A percentile compares a stretch with the other conserved stretches of the same genome.
phyloP scores from a whole-genome alignment of 2,888 invertebrate genomes.

The Sminthurides aquaticus region DNA sequence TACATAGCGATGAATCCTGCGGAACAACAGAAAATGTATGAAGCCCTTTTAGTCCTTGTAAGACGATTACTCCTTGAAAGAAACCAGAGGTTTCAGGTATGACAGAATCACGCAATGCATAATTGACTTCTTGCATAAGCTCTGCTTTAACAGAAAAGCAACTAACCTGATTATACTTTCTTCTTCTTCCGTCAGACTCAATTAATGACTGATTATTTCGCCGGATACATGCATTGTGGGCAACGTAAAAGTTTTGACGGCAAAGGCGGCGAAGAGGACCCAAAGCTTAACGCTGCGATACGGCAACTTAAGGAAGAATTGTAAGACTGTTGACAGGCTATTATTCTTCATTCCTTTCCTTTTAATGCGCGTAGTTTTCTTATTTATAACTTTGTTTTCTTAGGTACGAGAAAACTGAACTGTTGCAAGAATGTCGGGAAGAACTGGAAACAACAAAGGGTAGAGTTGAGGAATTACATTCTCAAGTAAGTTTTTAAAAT shows the following conservation, averaged over 20 bases:
- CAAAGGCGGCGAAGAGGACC: slow-evolving; percentile 35
- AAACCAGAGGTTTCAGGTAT: slow-evolving; percentile 39
- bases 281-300: slow-evolving; percentile 32
- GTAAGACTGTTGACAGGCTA: slow-evolving; percentile 29
- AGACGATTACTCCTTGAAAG: slow-evolving; percentile 36
- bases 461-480: slow-evolving; percentile 34
- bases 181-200: slow-evolving; percentile 19
- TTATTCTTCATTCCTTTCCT: no score
- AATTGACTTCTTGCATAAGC: background rate
- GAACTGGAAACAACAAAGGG: slow-evolving; percentile 39
- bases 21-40: slow-evolving; percentile 40
- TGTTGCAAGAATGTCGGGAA: slow-evolving; percentile 43
- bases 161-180: background rate
- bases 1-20: slow-evolving; percentile 24
- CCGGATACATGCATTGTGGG: slow-evolving; percentile 40
- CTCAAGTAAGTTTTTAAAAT: slow-evolving; percentile 23
- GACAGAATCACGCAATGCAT: background rate
- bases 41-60: slow-evolving; percentile 33
- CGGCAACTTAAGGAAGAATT: slow-evolving; percentile 40
- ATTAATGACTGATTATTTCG: slow-evolving; percentile 38
- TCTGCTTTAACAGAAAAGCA: background rate
- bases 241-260: slow-evolving; percentile 35
- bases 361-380: no score
- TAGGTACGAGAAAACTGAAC: slow-evolving; percentile 40
- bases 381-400: slow-evolving; percentile 8